Evolutionary conservation across 2,797 vertebrate genomes (phyloP).

Genomic region (Sebastes hubbsi): DNA sequence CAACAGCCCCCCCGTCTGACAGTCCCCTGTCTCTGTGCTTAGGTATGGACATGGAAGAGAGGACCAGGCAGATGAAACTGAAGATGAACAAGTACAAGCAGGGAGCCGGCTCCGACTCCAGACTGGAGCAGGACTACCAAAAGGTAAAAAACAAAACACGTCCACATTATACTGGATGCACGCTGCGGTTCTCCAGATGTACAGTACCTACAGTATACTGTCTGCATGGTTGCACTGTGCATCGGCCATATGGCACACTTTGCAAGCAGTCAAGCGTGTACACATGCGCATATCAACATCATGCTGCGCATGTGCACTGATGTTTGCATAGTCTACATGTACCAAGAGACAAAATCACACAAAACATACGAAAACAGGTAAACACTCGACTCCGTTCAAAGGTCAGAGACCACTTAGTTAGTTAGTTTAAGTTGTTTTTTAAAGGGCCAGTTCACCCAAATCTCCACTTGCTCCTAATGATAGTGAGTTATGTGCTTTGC

Average conservation of each 20-base stretch:
- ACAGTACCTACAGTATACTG: neutral
- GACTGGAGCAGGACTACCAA: slow-evolving; percentile 96
- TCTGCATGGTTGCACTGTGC: slow-evolving; percentile 18
- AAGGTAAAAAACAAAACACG: slow-evolving; percentile 85
- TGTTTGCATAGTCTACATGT: slow-evolving; percentile 22
- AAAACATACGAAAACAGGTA: neutral
- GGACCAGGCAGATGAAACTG: slow-evolving; percentile 91
- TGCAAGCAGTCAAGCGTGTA: slow-evolving; percentile 39
- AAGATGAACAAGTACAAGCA: slow-evolving; percentile 98
- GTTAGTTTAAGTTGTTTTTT: neutral
- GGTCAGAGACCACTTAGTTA: neutral
- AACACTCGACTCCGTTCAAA: slow-evolving; percentile 8
- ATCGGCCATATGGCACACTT: slow-evolving; percentile 28
- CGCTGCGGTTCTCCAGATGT: neutral
- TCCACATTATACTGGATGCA: neutral
- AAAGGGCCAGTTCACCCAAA: neutral
- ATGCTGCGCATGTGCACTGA: neutral
- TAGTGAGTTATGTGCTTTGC: neutral
- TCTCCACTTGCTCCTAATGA: neutral
- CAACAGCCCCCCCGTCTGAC: slow-evolving; percentile 24
- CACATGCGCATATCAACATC: slow-evolving; percentile 33
- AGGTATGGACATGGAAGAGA: slow-evolving; percentile 98
- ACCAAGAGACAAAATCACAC: neutral
- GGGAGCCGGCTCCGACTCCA: slow-evolving; percentile 93
- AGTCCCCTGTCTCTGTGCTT: slow-evolving; percentile 74